Conservation (phyloP, 2,113 vertebrate species). For the Grus americana region DNA sequence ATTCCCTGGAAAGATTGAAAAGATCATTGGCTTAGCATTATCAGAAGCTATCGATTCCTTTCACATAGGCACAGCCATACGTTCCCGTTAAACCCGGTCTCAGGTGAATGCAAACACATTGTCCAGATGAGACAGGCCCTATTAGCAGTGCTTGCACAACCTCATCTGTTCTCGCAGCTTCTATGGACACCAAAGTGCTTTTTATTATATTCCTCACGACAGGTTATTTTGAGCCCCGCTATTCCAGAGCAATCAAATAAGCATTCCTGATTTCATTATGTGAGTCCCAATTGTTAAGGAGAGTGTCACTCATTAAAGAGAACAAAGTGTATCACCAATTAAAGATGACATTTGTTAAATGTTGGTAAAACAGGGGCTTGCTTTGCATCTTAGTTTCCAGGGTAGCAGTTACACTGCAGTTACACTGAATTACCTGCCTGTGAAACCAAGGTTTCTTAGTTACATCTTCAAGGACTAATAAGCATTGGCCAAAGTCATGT, state of each 20-base stretch:
- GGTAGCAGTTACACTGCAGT: not conserved
- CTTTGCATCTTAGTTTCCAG: not conserved
- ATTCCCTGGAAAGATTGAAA: not conserved
- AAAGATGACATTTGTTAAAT: slow-evolving; percentile 31
- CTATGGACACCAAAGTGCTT: not conserved
- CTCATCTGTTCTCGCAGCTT: not conserved
- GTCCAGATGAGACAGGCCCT: not conserved
- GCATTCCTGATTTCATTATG: not conserved
- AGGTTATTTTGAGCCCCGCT: not conserved
- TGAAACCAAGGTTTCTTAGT: not conserved
- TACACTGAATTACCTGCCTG: not conserved
- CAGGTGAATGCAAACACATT: not conserved
- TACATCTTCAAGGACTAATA: slow-evolving; percentile 37
- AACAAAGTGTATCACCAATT: slow-evolving; percentile 15
- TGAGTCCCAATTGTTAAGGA: not conserved
- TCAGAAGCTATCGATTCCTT: not conserved
- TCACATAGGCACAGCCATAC: not conserved
- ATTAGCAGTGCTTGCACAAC: not conserved
- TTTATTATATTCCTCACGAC: not conserved
- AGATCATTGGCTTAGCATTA: not conserved
- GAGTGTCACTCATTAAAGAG: not conserved
- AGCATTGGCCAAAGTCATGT: not conserved
- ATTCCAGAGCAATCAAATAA: not conserved
- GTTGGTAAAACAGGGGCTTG: not conserved
- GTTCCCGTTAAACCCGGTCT: not conserved